Percentiles rank a stretch among this genome's conserved stretches.
These are phyloP conservation scores for Oligia strigilis DNA, from an alignment of 2,888 invertebrate genomes.

Conservation along the genomic window DNA sequence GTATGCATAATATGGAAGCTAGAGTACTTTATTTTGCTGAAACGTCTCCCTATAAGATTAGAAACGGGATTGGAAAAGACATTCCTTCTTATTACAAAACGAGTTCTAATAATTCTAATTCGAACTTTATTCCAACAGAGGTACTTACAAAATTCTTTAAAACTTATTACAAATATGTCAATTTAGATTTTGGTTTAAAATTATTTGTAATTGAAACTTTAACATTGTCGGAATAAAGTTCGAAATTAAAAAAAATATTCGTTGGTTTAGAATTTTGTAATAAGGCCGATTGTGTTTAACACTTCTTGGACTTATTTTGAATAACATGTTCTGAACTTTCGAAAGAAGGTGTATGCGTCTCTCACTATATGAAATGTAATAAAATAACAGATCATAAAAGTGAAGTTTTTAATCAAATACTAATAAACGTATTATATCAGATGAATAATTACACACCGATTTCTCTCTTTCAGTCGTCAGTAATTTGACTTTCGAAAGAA, in stretches of 20 bases:
- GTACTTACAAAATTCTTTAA: too few species aligned
- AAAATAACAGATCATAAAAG: background rate
- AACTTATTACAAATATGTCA: background rate
- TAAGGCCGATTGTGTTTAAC: background rate
- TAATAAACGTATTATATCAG: too few species aligned
- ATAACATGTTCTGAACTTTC: background rate
- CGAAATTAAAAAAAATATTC: background rate
- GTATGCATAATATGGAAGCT: background rate
- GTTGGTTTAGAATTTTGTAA: background rate
- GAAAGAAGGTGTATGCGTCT: too few species aligned
- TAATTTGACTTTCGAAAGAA: too few species aligned
- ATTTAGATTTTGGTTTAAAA: background rate
- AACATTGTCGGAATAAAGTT: background rate
- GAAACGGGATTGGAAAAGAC: background rate
- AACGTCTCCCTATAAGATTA: background rate
- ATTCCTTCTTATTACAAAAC: background rate
- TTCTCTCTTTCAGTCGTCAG: too few species aligned
- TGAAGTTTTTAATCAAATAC: too few species aligned
- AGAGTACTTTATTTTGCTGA: conserved; percentile 2
- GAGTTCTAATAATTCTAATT: background rate
- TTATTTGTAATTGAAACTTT: background rate
- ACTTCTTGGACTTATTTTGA: background rate
- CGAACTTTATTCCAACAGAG: background rate
- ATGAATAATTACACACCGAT: too few species aligned
- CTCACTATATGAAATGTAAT: too few species aligned